Evolutionary conservation across 2,797 vertebrate genomes (phyloP).

Genomic region (Argyrosomus regius): DNA sequence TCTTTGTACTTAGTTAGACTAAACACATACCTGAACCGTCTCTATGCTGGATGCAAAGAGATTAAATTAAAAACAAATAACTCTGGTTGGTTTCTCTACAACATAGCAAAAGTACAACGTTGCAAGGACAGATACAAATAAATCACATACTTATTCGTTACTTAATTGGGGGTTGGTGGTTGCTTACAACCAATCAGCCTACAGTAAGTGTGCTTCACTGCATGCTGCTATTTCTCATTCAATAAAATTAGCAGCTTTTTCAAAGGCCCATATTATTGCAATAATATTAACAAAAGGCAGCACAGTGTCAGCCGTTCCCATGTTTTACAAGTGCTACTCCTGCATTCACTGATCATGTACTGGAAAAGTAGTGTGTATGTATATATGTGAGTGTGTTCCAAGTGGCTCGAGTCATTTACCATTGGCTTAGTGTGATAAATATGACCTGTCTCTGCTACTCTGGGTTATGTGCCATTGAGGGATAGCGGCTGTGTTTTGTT

Average conservation of each 20-base stretch:
- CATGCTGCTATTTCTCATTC: constrained; percentile 9
- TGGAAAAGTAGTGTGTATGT: constrained; percentile 24
- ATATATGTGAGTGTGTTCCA: constrained; percentile 23
- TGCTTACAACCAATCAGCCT: not conserved
- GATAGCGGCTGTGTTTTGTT: constrained; percentile 71
- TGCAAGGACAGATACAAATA: not conserved
- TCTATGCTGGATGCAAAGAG: constrained; percentile 1
- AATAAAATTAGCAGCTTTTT: constrained; percentile 5
- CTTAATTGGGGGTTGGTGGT: not conserved
- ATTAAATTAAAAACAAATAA: not conserved
- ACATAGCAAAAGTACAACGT: not conserved
- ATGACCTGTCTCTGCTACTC: constrained; percentile 63
- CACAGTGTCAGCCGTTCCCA: constrained; percentile 3
- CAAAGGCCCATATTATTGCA: not conserved
- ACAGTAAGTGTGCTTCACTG: not conserved
- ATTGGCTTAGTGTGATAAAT: constrained; percentile 75
- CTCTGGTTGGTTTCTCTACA: too few species aligned
- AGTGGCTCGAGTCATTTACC: constrained; percentile 63
- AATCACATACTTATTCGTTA: not conserved
- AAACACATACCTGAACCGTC: not conserved
- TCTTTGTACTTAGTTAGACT: constrained; percentile 31
- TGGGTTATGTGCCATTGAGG: constrained; percentile 69
- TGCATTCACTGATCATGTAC: constrained; percentile 34
- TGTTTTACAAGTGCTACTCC: constrained; percentile 23
- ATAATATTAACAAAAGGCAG: not conserved